A percentile compares a stretch with the other conserved stretches of the same genome.
Evolutionary conservation across 1,140 invertebrate species (phyloP).

Genomic region (Drosophila micromelanica): DNA sequence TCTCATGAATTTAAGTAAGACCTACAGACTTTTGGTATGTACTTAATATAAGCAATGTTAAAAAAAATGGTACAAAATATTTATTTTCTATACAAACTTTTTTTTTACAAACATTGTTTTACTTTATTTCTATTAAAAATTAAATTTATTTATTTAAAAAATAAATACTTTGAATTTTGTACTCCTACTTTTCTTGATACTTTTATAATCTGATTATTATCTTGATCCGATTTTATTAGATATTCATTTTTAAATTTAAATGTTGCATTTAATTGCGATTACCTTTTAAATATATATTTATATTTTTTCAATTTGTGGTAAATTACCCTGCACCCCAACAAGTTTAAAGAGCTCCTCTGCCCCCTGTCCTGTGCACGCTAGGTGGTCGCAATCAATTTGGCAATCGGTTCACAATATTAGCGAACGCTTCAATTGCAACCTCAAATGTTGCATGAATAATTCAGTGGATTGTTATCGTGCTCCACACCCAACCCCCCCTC

Average conservation of each 20-base stretch:
- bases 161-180: no score
- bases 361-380: background rate
- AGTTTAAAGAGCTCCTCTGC: no score
- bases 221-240: background rate
- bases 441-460: slow-evolving; percentile 51
- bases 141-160: no score
- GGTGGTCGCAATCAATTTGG: slow-evolving; percentile 15
- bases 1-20: no score
- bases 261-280: background rate
- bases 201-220: background rate
- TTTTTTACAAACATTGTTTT: no score
- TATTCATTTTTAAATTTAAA: background rate
- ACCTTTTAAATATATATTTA: background rate
- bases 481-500: background rate
- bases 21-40: no score
- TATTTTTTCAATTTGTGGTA: background rate
- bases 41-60: no score
- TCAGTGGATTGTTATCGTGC: slow-evolving; percentile 33
- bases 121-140: no score
- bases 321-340: no score
- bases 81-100: no score
- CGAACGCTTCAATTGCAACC: slow-evolving; percentile 36
- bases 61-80: no score
- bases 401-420: slow-evolving; percentile 17
- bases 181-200: no score